phyloP scores from a whole-genome alignment of 2,113 vertebrate genomes.

The Chionomys nivalis region DNA sequence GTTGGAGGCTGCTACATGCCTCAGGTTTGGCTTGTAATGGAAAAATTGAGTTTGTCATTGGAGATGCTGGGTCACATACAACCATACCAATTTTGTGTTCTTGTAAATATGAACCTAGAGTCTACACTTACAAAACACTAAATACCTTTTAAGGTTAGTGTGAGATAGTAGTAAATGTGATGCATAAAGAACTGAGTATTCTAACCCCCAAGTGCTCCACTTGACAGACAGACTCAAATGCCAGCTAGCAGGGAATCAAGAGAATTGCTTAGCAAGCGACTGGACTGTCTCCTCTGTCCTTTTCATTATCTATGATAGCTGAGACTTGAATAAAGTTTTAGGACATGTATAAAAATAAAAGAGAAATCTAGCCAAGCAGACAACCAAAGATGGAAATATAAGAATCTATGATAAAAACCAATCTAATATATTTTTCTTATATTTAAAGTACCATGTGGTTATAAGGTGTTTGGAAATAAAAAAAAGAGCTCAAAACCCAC shows the following conservation, averaged over 20 bases:
- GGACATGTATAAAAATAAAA: conserved; percentile 20
- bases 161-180: not conserved
- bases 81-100: not conserved
- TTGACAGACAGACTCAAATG: not conserved
- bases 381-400: not conserved
- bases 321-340: conserved; percentile 31
- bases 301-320: not conserved
- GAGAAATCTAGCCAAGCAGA: not conserved
- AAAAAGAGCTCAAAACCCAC: not conserved
- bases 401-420: not conserved
- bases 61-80: not conserved
- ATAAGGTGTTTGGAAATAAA: not conserved
- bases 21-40: not conserved
- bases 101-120: not conserved
- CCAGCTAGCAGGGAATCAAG: not conserved
- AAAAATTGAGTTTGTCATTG: not conserved
- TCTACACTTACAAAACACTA: not conserved
- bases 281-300: not conserved
- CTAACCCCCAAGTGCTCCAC: not conserved
- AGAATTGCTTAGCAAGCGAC: not conserved
- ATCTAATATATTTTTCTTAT: not conserved
- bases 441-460: conserved; percentile 12
- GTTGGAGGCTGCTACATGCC: not conserved
- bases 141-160: not conserved
- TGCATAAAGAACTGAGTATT: not conserved